Evolutionary conservation across 2,113 vertebrate genomes (phyloP).

Genomic region (Tragelaphus buxtoni): DNA sequence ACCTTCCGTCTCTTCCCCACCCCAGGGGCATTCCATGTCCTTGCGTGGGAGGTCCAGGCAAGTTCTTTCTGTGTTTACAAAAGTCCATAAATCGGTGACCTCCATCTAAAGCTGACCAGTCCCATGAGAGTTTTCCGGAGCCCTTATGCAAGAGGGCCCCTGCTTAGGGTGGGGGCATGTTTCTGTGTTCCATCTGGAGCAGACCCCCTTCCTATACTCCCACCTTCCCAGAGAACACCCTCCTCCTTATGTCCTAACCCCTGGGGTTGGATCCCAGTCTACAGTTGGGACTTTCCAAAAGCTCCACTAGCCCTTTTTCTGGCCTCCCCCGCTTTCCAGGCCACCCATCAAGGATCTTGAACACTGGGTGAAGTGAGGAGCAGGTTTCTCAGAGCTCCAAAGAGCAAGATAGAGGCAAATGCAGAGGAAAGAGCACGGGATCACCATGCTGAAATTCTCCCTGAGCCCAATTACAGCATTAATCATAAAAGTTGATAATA

Average conservation of each 20-base stretch:
- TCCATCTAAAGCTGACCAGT: not conserved
- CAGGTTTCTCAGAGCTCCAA: not conserved
- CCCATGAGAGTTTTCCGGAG: not conserved
- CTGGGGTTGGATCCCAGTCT: not conserved
- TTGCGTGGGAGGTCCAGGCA: not conserved
- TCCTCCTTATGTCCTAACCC: not conserved
- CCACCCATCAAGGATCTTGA: not conserved
- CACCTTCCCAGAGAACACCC: not conserved
- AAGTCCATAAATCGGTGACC: not conserved
- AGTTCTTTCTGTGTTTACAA: not conserved
- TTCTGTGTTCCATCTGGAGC: not conserved
- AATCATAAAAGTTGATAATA: rapidly evolving
- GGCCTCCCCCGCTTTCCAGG: not conserved
- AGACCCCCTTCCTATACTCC: not conserved
- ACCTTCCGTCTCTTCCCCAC: too few species aligned
- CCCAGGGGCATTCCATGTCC: not conserved
- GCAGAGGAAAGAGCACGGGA: not conserved
- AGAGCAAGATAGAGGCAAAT: not conserved
- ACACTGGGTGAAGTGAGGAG: not conserved
- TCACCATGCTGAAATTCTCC: rapidly evolving
- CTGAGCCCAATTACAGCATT: not conserved
- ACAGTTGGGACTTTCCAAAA: not conserved
- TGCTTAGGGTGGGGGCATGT: rapidly evolving
- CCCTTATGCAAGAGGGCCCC: not conserved
- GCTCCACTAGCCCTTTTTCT: not conserved